phyloP scores from a whole-genome alignment of 2,888 invertebrate genomes.

The Drosophila neonasuta region DNA sequence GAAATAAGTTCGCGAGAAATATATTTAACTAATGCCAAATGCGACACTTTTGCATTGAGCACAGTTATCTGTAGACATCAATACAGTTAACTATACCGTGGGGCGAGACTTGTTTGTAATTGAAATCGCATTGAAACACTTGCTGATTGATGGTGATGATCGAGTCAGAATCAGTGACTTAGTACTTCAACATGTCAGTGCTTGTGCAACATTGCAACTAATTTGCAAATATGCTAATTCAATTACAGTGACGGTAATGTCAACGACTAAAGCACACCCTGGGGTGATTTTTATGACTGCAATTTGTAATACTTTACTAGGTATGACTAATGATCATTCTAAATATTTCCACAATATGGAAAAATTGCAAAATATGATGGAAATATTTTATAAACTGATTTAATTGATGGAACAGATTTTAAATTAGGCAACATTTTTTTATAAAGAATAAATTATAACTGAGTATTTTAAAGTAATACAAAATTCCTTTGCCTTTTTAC shows the following conservation, averaged over 20 bases:
- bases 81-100: constrained; percentile 57
- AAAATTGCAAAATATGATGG: too few species aligned
- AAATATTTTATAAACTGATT: not conserved
- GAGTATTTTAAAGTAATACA: too few species aligned
- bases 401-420: too few species aligned
- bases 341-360: too few species aligned
- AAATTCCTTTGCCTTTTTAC: too few species aligned
- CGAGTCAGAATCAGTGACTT: constrained; percentile 8
- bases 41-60: constrained; percentile 31
- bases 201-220: not conserved
- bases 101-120: constrained; percentile 16
- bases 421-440: too few species aligned
- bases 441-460: too few species aligned
- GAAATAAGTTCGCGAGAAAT: constrained; percentile 26
- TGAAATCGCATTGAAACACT: constrained; percentile 12
- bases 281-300: not conserved
- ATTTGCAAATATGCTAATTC: constrained; percentile 7
- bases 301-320: not conserved
- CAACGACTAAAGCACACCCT: constrained; percentile 1
- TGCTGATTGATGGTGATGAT: constrained; percentile 11
- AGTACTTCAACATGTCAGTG: not conserved
- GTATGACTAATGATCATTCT: not conserved
- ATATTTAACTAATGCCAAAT: constrained; percentile 15
- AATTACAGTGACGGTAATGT: not conserved
- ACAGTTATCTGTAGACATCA: constrained; percentile 44